Evolutionary conservation across 2,113 vertebrate genomes (phyloP), one percentile per base, ranked within the genome.

Genomic region (Pteronura brasiliensis): DNA sequence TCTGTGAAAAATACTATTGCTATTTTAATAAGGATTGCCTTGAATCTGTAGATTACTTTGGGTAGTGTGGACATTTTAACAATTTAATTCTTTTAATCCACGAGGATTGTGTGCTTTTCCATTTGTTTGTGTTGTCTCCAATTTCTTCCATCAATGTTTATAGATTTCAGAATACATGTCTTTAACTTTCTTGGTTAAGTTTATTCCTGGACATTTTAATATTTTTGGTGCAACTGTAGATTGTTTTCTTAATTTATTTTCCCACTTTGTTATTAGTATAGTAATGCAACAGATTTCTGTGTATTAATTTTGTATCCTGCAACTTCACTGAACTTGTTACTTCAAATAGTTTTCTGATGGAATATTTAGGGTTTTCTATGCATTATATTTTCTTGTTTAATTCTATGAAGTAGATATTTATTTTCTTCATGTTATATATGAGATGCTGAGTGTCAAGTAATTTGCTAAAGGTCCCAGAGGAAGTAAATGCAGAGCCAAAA

Each of bases 401-500:
- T 94, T 74, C 72, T 94, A 39, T 69, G 21, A 81, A 61, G 34
- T 85, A 86, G 29, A 55, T 91, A 42, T 52, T 88, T 88, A 69
- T 65, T 90, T 90, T 90, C n/a, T 67, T 69, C 36, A 71, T 93
- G 86, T 72, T 74, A 55, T 57, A 20, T 36, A 39, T 57, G 59
- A 90, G 34, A 31, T 71, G 44, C 57, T 77, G 49, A 74, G 17
- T 81, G 13, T 92, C n/a, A 86, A 61, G 34, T 85, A 81, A 94
- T 88, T 93, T 96, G 65, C 9, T 52, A 82, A 76, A 87, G n/a
- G 36, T 77, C 57, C 57, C 57, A 71, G 6, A 52, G 49, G 15
- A 74, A 93, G 31, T 84, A 97, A 92, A 15, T 90, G 31, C 52
- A 79, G 76, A 96, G 39, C 71, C 63, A 85, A 44, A 95, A 52